Percentiles rank a stretch among this genome's conserved stretches.
Evolutionary conservation across 2,888 invertebrate genomes (phyloP).

Genomic region (Barypeithes pellucidus): DNA sequence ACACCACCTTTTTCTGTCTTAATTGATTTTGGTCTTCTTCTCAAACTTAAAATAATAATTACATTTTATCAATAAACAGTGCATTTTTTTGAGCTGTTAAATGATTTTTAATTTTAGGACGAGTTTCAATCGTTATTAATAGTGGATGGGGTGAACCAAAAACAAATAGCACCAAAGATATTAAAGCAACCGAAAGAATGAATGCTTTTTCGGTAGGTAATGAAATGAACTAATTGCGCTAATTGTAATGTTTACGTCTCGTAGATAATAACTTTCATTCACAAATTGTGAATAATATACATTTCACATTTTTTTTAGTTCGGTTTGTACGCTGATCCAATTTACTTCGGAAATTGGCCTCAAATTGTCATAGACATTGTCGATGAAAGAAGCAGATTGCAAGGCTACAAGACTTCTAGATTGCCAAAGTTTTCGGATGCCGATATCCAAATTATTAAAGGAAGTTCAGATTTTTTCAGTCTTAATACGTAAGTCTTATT

Average conservation of each 20-base stretch:
- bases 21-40: no score
- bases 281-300: no score
- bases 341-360: slow-evolving; percentile 78
- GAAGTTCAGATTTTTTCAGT: slow-evolving; percentile 75
- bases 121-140: slow-evolving; percentile 43
- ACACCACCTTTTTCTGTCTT: no score
- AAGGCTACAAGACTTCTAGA: slow-evolving; percentile 73
- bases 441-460: slow-evolving; percentile 76
- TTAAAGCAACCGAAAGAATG: slow-evolving; percentile 43
- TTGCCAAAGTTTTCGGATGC: slow-evolving; percentile 76
- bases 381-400: slow-evolving; percentile 71
- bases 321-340: slow-evolving; percentile 72
- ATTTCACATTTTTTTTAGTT: no score
- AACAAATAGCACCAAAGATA: slow-evolving; percentile 31
- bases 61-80: no score
- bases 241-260: no score
- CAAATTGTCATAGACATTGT: slow-evolving; percentile 76
- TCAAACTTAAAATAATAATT: no score
- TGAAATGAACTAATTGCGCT: neutral
- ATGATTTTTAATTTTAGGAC: slow-evolving; percentile 34
- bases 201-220: slow-evolving; percentile 31
- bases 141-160: slow-evolving; percentile 40
- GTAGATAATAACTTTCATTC: no score
- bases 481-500: slow-evolving; percentile 7
- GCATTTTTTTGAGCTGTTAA: no score